phyloP scores from a whole-genome alignment of 1,140 invertebrate species.

The Diorhabda carinulata region DNA sequence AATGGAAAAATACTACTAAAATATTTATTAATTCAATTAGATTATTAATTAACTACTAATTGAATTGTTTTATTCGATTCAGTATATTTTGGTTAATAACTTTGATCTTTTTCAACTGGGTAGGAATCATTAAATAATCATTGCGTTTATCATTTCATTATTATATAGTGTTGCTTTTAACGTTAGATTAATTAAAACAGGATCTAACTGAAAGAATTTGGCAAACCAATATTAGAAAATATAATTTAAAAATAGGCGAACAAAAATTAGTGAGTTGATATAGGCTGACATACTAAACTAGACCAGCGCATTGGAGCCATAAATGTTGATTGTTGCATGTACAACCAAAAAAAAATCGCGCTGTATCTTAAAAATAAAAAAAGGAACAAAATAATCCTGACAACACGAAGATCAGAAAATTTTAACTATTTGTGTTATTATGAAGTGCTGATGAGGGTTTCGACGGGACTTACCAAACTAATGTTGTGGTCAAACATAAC shows the following conservation, averaged over 20 bases:
- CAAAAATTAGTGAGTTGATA: neutral
- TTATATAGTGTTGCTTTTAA: too few relatives aligned
- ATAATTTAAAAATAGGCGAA: too few relatives aligned
- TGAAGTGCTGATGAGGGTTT: conserved; percentile 95
- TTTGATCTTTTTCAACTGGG: too few relatives aligned
- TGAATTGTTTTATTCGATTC: too few relatives aligned
- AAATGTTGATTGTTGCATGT: conserved; percentile 35
- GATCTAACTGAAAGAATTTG: too few relatives aligned
- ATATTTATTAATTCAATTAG: too few relatives aligned
- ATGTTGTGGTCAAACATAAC: conserved; percentile 92
- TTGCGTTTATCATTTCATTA: too few relatives aligned
- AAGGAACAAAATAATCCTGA: conserved; percentile 9
- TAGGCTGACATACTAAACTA: neutral
- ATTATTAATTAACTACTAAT: too few relatives aligned
- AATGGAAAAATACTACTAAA: neutral
- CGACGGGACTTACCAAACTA: conserved; percentile 96
- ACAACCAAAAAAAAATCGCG: conserved; percentile 12
- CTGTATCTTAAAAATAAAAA: conserved; percentile 3
- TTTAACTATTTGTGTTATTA: conserved; percentile 46
- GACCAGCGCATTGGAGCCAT: conserved; percentile 11
- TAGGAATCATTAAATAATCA: too few relatives aligned
- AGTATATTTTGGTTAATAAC: too few relatives aligned
- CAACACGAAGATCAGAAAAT: conserved; percentile 27
- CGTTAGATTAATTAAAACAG: too few relatives aligned
- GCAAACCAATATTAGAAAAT: too few relatives aligned